phyloP scores from a whole-genome alignment of 2,888 invertebrate genomes.

The Tillus elongatus region DNA sequence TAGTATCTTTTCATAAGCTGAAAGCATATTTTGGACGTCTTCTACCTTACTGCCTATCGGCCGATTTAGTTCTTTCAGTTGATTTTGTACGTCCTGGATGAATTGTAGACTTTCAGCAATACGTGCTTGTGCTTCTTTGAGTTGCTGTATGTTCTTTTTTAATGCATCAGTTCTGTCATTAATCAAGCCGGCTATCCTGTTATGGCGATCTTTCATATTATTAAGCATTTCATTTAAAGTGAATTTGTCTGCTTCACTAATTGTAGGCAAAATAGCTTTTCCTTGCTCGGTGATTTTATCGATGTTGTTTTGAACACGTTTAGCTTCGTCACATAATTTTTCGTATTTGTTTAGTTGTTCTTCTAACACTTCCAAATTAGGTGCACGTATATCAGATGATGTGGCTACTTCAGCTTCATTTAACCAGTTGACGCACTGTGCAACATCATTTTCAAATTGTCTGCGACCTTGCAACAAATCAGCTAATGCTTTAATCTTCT shows the following conservation, averaged over 20 bases:
- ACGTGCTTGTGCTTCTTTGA: slow-evolving; percentile 70
- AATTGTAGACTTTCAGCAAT: slow-evolving; percentile 73
- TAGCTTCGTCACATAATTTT: slow-evolving; percentile 65
- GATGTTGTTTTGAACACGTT: slow-evolving; percentile 60
- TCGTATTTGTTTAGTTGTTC: slow-evolving; percentile 83
- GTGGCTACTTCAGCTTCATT: slow-evolving; percentile 84
- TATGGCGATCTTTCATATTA: slow-evolving; percentile 68
- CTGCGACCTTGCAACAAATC: slow-evolving; percentile 69
- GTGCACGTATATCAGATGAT: slow-evolving; percentile 68
- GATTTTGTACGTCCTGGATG: slow-evolving; percentile 71
- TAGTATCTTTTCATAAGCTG: slow-evolving; percentile 68
- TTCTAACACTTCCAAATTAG: slow-evolving; percentile 72
- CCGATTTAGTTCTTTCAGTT: slow-evolving; percentile 71
- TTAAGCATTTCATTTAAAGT: slow-evolving; percentile 73
- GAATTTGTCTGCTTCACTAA: slow-evolving; percentile 78
- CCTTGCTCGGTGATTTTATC: slow-evolving; percentile 70
- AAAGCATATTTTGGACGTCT: slow-evolving; percentile 77
- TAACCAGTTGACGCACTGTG: slow-evolving; percentile 78
- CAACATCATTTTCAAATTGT: slow-evolving; percentile 72
- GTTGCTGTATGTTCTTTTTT: slow-evolving; percentile 68
- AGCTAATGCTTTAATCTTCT: slow-evolving; percentile 60
- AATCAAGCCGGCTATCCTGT: slow-evolving; percentile 63
- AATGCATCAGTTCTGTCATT: slow-evolving; percentile 66
- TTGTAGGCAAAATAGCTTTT: slow-evolving; percentile 66
- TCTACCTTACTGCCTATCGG: slow-evolving; percentile 82